Conservation (phyloP, 2,797 vertebrate species). For the Anguilla pacifica region DNA sequence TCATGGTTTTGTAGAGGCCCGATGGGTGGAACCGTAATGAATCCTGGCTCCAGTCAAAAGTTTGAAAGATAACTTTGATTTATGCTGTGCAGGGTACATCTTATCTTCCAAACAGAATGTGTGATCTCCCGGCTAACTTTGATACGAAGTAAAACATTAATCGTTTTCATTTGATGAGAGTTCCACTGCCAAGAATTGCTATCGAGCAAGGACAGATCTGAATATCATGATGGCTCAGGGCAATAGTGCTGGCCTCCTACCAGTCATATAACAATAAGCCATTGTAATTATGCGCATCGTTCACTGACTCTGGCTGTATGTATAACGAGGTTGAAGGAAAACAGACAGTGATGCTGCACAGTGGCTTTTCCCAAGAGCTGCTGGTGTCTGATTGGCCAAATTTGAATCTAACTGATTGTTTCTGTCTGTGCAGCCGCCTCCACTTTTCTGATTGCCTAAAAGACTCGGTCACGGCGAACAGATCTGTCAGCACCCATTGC, state of each 20-base stretch:
- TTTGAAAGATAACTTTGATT: slow-evolving; percentile 31
- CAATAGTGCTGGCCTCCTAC: not conserved
- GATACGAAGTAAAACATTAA: slow-evolving; percentile 50
- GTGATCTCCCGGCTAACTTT: slow-evolving; percentile 20
- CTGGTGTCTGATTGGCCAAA: not conserved
- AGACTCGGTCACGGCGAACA: not conserved
- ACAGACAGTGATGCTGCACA: not conserved
- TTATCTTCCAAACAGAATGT: not conserved
- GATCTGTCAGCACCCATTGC: not conserved
- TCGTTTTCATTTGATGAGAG: slow-evolving; percentile 32
- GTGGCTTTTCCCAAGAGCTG: not conserved
- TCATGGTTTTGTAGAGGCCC: slow-evolving; percentile 7
- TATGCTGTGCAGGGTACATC: not conserved
- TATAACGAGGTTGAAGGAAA: not conserved
- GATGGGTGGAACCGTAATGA: not conserved
- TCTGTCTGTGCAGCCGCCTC: slow-evolving; percentile 36
- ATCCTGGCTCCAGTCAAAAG: not conserved
- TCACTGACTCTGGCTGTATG: not conserved
- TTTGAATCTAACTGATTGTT: slow-evolving; percentile 22
- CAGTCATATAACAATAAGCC: not conserved
- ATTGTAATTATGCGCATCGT: slow-evolving; percentile 44
- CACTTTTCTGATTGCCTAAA: slow-evolving; percentile 17
- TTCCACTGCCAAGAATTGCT: slow-evolving; percentile 33
- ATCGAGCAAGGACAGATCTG: slow-evolving; percentile 17
- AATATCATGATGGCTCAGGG: not conserved